Percentiles rank a stretch among this genome's conserved stretches.
Evolutionary conservation across 1,140 invertebrate species (phyloP).

Genomic region (Ostrea denselamellosa): DNA sequence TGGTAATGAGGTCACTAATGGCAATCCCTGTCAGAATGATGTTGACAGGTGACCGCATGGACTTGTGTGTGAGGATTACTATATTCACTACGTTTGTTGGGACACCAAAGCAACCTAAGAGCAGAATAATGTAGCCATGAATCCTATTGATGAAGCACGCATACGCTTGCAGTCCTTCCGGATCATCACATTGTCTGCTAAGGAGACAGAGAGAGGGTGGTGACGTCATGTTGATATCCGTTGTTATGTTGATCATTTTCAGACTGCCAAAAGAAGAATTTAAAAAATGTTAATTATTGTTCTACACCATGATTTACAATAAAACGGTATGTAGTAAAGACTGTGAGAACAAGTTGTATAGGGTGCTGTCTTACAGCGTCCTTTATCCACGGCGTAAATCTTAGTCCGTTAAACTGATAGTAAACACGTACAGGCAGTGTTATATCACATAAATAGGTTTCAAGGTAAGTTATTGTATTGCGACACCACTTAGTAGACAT

Average conservation of each 20-base stretch:
- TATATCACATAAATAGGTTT: no score
- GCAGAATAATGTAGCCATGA: conserved; percentile 86
- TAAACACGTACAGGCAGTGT: no score
- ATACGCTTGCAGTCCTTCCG: conserved; percentile 61
- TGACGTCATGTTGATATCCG: background rate
- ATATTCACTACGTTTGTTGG: conserved; percentile 94
- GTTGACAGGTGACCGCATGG: conserved; percentile 91
- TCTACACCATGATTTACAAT: no score
- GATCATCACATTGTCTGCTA: conserved; percentile 40
- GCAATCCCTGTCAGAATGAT: conserved; percentile 90
- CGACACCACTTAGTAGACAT: no score
- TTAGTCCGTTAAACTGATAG: no score
- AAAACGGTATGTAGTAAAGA: no score
- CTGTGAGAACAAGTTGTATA: no score
- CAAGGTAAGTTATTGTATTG: no score
- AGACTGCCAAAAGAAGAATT: background rate
- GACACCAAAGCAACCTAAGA: conserved; percentile 92
- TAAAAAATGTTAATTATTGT: background rate
- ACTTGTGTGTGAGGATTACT: conserved; percentile 90
- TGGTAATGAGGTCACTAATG: conserved; percentile 90
- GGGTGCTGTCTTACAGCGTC: no score
- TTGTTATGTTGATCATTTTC: background rate
- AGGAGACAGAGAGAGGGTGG: background rate
- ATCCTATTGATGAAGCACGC: conserved; percentile 76
- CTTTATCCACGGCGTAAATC: no score